phyloP scores from a whole-genome alignment of 2,113 vertebrate species.

The Brevimyrus niger region DNA sequence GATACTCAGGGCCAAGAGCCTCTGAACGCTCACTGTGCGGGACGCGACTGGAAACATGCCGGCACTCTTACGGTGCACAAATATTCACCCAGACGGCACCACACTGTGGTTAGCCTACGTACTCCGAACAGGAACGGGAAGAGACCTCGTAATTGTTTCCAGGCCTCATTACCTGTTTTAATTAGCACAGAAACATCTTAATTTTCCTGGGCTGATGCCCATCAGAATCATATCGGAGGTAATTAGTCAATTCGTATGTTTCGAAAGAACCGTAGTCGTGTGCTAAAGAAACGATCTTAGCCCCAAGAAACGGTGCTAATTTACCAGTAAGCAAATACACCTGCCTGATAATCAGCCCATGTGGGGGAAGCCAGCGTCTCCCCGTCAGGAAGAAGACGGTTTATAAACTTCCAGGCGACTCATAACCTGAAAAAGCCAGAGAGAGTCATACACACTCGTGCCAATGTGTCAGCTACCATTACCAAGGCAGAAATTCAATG shows the following conservation, averaged over 20 bases:
- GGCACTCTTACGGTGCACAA: background rate
- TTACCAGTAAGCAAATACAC: background rate
- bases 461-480: background rate
- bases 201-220: constrained; percentile 33
- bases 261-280: background rate
- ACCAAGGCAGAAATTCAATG: background rate
- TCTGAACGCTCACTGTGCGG: background rate
- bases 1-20: background rate
- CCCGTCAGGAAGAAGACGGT: background rate
- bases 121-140: constrained; percentile 21
- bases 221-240: constrained; percentile 22
- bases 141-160: constrained; percentile 18
- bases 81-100: background rate
- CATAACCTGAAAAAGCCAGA: background rate
- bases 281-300: background rate
- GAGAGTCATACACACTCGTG: background rate
- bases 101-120: background rate
- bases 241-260: constrained; percentile 23
- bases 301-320: background rate
- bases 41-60: background rate
- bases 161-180: constrained; percentile 36
- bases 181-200: constrained; percentile 36
- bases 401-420: background rate
- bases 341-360: background rate
- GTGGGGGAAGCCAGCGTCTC: background rate